A percentile compares a stretch with the other conserved stretches of the same genome.
Conservation (phyloP, 2,113 vertebrate genomes). For the Clarias macrocephalus region DNA sequence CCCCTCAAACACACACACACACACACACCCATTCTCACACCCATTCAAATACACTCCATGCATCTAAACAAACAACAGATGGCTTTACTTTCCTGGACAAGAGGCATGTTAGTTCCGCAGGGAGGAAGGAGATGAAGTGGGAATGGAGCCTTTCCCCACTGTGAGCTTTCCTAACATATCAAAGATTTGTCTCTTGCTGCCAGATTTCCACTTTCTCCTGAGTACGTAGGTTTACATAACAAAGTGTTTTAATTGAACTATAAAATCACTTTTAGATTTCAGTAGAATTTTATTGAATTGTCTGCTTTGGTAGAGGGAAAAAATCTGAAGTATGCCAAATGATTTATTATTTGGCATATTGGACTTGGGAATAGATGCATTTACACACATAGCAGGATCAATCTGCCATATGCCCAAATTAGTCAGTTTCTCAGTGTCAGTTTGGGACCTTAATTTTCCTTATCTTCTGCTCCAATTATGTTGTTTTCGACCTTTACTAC, state of each 20-base stretch:
- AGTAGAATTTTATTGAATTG: not conserved
- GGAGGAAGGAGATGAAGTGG: conserved; percentile 48
- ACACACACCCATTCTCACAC: conserved; percentile 43
- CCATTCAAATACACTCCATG: conserved; percentile 56
- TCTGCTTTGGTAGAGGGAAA: not conserved
- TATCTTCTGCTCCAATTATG: not conserved
- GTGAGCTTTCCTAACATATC: conserved; percentile 59
- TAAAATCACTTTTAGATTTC: not conserved
- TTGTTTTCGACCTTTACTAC: not conserved
- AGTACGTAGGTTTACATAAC: not conserved
- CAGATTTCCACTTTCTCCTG: conserved; percentile 41
- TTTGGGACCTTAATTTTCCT: not conserved
- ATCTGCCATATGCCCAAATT: not conserved
- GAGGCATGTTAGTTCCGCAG: conserved; percentile 65
- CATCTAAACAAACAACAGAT: conserved; percentile 78
- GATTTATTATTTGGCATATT: not conserved
- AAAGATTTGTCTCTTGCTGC: conserved; percentile 62
- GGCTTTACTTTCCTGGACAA: conserved; percentile 70
- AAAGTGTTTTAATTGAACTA: not conserved
- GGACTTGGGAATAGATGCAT: not conserved
- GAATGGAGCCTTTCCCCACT: conserved; percentile 55
- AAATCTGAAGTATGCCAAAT: not conserved
- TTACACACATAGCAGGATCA: not conserved
- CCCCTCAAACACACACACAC: conserved; percentile 22
- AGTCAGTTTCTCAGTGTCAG: not conserved